Percentiles rank a stretch among this genome's conserved stretches.
These are phyloP conservation scores for Penaeus monodon DNA, from an alignment of 2,888 invertebrate species.

Conservation along the genomic window DNA sequence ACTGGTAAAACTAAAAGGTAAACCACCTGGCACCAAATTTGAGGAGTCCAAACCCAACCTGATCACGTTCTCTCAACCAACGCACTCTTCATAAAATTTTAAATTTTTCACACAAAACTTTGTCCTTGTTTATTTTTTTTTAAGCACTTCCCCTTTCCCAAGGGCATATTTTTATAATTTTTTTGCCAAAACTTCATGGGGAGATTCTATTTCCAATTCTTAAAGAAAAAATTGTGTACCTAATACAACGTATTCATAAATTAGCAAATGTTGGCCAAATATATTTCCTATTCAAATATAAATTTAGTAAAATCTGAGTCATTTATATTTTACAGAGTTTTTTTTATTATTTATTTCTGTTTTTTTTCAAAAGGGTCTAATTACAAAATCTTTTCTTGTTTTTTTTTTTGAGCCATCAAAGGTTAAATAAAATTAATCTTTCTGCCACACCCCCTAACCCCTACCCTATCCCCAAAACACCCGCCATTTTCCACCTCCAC, in stretches of 20 bases:
- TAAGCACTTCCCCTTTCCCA: not conserved
- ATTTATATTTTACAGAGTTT: constrained; percentile 71
- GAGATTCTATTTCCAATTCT: constrained; percentile 14
- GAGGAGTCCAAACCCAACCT: constrained; percentile 18
- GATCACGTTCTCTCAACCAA: constrained; percentile 28
- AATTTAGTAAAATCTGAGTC: not conserved
- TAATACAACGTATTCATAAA: constrained; percentile 7
- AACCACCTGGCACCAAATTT: constrained; percentile 43
- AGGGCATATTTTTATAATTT: constrained; percentile 19
- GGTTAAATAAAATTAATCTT: constrained; percentile 16
- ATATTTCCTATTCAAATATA: constrained; percentile 8
- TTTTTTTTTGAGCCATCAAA: constrained; percentile 5
- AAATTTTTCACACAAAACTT: constrained; percentile 20
- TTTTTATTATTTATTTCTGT: constrained; percentile 1
- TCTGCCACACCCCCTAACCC: constrained; percentile 10
- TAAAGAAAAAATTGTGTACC: constrained; percentile 9
- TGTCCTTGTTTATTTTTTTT: constrained; percentile 7
- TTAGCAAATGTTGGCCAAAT: constrained; percentile 4
- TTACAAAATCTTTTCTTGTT: too few relatives aligned
- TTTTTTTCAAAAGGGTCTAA: not conserved
- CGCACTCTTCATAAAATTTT: constrained; percentile 19
- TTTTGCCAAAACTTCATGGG: constrained; percentile 37
- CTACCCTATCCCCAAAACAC: not conserved
- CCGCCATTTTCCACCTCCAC: not conserved
- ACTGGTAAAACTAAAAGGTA: constrained; percentile 33